Evolutionary conservation across 2,888 invertebrate genomes (phyloP).

Genomic region (Allacma fusca): DNA sequence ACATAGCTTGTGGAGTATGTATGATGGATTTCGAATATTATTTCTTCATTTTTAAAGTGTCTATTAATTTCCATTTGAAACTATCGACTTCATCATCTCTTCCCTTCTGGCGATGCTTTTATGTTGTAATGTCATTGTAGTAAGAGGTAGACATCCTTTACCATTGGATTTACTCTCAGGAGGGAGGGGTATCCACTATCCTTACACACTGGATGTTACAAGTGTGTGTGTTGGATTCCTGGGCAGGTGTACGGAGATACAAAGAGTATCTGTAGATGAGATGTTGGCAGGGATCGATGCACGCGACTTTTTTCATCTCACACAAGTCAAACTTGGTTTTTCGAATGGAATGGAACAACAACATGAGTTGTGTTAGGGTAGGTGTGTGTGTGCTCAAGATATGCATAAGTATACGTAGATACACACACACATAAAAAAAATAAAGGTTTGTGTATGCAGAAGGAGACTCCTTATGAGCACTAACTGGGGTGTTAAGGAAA

Average conservation of each 20-base stretch:
- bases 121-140: slow-evolving; percentile 10
- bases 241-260: no score
- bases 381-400: background rate
- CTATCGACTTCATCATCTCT: background rate
- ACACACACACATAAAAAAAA: no score
- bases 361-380: slow-evolving; percentile 6
- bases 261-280: background rate
- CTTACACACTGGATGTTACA: background rate
- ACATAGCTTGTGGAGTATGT: no score
- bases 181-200: background rate
- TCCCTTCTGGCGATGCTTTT: background rate
- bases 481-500: no score
- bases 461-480: no score
- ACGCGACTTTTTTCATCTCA: background rate
- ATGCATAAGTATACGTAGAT: background rate
- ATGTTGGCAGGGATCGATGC: slow-evolving; percentile 1
- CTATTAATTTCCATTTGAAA: background rate
- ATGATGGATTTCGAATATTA: no score
- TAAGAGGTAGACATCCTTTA: slow-evolving; percentile 4
- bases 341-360: background rate
- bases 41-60: no score
- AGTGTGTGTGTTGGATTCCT: background rate
- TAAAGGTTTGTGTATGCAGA: no score
- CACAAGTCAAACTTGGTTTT: background rate
- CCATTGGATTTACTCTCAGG: background rate